A percentile compares a stretch with the other conserved stretches of the same genome.
phyloP scores from a whole-genome alignment of 2,113 vertebrate genomes.

The Phalacrocorax brasilianus region DNA sequence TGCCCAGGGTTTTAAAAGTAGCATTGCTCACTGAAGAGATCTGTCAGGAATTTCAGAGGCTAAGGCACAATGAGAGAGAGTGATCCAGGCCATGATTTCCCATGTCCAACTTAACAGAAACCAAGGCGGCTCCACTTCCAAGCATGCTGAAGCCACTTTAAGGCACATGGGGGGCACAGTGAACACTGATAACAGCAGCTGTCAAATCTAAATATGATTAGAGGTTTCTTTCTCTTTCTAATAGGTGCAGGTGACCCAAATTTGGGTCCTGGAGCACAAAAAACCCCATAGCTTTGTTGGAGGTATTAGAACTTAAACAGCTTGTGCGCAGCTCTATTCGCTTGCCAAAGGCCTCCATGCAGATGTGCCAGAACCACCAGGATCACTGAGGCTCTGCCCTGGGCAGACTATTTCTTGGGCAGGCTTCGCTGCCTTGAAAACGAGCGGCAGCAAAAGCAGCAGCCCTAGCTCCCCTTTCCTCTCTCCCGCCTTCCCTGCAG shows the following conservation, averaged over 20 bases:
- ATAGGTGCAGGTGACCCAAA: not conserved
- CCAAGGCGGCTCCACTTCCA: not conserved
- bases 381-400: not conserved
- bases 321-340: not conserved
- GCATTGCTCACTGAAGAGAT: not conserved
- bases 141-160: not conserved
- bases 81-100: not conserved
- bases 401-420: not conserved
- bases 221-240: not conserved
- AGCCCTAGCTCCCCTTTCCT: not conserved
- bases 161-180: not conserved
- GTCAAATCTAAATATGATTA: not conserved
- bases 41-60: not conserved
- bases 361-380: not conserved
- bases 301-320: slow-evolving; percentile 14
- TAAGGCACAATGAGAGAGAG: not conserved
- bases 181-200: not conserved
- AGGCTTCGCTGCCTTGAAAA: not conserved
- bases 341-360: not conserved
- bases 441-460: not conserved
- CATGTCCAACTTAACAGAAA: not conserved
- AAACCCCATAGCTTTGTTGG: not conserved
- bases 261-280: not conserved
- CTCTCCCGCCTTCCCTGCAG: not conserved
- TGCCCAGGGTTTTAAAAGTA: not conserved